Conservation (phyloP, 2,888 invertebrate species). For the Cabera pusaria region DNA sequence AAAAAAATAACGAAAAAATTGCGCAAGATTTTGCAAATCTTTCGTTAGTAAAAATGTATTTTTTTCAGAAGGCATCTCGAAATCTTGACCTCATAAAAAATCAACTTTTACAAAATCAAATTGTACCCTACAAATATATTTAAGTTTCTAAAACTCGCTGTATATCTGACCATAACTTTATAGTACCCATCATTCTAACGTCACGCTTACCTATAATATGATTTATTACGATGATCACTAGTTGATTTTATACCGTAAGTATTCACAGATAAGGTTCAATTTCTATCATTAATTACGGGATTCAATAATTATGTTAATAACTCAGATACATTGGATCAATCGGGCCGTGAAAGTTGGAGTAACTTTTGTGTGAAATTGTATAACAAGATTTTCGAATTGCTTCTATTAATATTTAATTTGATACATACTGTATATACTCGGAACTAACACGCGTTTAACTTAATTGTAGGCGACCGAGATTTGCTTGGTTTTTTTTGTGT, state of each 20-base stretch:
- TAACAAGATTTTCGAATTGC: conserved; percentile 18
- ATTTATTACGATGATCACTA: conserved; percentile 55
- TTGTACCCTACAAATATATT: too few relatives aligned
- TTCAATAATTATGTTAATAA: conserved; percentile 52
- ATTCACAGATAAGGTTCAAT: conserved; percentile 38
- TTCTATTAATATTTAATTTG: too few relatives aligned
- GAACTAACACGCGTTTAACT: too few relatives aligned
- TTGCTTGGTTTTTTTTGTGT: too few relatives aligned
- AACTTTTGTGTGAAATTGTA: conserved; percentile 39
- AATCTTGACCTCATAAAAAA: too few relatives aligned
- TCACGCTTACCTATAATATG: conserved; percentile 61
- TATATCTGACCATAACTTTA: conserved; percentile 16
- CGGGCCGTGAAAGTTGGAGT: conserved; percentile 53
- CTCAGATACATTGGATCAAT: conserved; percentile 52
- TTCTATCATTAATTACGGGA: conserved; percentile 39
- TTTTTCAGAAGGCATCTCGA: too few relatives aligned
- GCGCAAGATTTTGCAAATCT: too few relatives aligned
- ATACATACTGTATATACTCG: too few relatives aligned
- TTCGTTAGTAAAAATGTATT: too few relatives aligned
- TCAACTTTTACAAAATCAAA: too few relatives aligned
- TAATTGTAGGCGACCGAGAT: too few relatives aligned
- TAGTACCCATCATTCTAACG: conserved; percentile 58
- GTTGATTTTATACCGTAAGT: conserved; percentile 47
- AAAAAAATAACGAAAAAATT: too few relatives aligned
- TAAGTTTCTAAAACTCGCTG: conserved; percentile 23